Percentiles rank a stretch among this genome's conserved stretches.
Conservation (phyloP, 2,888 invertebrate genomes). For the Plemyria rubiginata region DNA sequence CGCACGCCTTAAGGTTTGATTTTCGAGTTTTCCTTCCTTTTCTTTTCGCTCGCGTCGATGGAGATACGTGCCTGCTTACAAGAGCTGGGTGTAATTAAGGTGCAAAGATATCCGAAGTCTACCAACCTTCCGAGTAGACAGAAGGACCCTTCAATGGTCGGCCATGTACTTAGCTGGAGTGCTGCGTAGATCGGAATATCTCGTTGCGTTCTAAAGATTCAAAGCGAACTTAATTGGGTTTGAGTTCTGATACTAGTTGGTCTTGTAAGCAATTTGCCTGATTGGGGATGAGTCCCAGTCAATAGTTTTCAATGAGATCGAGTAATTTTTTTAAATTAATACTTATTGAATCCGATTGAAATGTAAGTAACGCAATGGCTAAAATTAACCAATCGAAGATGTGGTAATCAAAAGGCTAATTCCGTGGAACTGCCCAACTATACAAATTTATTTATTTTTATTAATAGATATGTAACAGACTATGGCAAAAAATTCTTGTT, state of each 20-base stretch:
- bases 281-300: slow-evolving; percentile 23
- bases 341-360: neutral
- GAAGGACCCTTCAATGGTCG: slow-evolving; percentile 73
- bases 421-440: no score
- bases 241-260: slow-evolving; percentile 52
- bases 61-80: slow-evolving; percentile 73
- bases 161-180: slow-evolving; percentile 65
- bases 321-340: slow-evolving; percentile 3
- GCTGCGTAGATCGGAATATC: slow-evolving; percentile 73
- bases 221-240: slow-evolving; percentile 75
- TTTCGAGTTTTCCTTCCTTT: slow-evolving; percentile 62
- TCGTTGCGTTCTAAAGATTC: slow-evolving; percentile 76
- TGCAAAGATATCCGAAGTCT: slow-evolving; percentile 83
- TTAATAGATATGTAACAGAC: no score
- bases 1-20: slow-evolving; percentile 61
- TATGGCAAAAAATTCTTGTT: no score
- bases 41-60: slow-evolving; percentile 62
- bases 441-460: no score
- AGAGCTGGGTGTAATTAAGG: slow-evolving; percentile 80
- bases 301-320: slow-evolving; percentile 23
- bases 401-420: no score
- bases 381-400: no score
- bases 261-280: slow-evolving; percentile 42
- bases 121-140: slow-evolving; percentile 69
- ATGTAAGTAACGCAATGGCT: no score